Evolutionary conservation across 2,113 vertebrate genomes (phyloP).

Genomic region (Pongo pygmaeus): DNA sequence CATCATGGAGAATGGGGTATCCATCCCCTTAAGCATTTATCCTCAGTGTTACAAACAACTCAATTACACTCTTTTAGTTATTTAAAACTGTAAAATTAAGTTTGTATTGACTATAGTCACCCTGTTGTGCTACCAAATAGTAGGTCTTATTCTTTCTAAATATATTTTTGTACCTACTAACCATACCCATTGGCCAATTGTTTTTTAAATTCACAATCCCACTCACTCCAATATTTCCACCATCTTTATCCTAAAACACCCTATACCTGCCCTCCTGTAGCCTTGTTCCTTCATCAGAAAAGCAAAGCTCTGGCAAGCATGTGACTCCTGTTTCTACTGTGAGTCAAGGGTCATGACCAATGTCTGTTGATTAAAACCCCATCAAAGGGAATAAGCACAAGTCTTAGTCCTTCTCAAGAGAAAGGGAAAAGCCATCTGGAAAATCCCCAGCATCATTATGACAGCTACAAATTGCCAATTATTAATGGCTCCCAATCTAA

Average conservation of each 20-base stretch:
- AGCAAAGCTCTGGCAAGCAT: not conserved
- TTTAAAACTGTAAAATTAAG: no score
- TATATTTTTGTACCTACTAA: no score
- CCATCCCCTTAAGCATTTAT: no score
- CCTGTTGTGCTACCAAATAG: no score
- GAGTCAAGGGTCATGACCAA: constrained; percentile 24
- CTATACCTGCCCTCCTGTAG: not conserved
- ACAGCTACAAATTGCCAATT: constrained; percentile 75
- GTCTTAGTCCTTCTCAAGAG: constrained; percentile 40
- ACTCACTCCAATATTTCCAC: not conserved
- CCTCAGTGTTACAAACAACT: no score
- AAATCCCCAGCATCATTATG: constrained; percentile 47
- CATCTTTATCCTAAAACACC: not conserved
- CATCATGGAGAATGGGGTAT: no score
- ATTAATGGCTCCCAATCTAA: constrained; percentile 59
- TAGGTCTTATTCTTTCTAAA: no score
- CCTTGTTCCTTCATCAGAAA: not conserved
- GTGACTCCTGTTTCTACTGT: not conserved
- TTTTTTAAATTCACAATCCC: not conserved
- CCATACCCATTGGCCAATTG: no score
- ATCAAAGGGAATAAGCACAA: constrained; percentile 36
- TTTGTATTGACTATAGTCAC: no score
- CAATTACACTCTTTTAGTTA: no score
- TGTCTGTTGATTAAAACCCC: constrained; percentile 37
- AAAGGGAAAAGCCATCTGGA: constrained; percentile 64